Percentiles rank a stretch among this genome's conserved stretches.
phyloP scores from a whole-genome alignment of 1,140 invertebrate species.

The Dufourea novaeangliae region DNA sequence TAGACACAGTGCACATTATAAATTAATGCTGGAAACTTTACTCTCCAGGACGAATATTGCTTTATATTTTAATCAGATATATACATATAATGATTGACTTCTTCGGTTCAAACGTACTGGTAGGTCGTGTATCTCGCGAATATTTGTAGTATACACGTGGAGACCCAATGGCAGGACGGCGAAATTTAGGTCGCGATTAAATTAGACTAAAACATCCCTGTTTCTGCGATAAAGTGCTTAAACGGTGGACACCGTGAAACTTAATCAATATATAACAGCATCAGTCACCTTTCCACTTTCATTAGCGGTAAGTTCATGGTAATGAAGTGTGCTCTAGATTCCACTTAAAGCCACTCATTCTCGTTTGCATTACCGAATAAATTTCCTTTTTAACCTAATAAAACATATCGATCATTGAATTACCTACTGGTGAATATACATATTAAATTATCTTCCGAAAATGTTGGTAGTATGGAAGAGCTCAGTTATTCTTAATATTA shows the following conservation, averaged over 20 bases:
- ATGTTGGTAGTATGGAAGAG: neutral
- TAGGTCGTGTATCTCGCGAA: slow-evolving; percentile 10
- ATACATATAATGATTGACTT: neutral
- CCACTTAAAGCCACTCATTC: neutral
- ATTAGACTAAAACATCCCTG: slow-evolving; percentile 34
- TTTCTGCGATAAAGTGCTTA: slow-evolving; percentile 15
- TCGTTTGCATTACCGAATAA: neutral
- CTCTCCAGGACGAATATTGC: too few relatives aligned
- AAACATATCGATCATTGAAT: too few relatives aligned
- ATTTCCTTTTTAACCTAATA: too few relatives aligned
- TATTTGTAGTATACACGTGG: slow-evolving; percentile 24
- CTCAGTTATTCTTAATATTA: too few relatives aligned
- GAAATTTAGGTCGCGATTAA: slow-evolving; percentile 40
- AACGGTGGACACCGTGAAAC: neutral
- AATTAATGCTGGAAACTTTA: too few relatives aligned
- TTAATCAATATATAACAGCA: slow-evolving; percentile 15
- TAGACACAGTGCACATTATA: too few relatives aligned
- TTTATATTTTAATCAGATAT: neutral
- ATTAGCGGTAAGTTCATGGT: neutral
- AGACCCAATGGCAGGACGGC: neutral
- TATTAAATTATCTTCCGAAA: neutral
- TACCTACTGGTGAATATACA: too few relatives aligned
- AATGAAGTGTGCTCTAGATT: neutral
- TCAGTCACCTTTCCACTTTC: neutral
- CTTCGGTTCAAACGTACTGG: neutral